phyloP scores from a whole-genome alignment of 2,113 vertebrate genomes.

The Plestiodon gilberti region DNA sequence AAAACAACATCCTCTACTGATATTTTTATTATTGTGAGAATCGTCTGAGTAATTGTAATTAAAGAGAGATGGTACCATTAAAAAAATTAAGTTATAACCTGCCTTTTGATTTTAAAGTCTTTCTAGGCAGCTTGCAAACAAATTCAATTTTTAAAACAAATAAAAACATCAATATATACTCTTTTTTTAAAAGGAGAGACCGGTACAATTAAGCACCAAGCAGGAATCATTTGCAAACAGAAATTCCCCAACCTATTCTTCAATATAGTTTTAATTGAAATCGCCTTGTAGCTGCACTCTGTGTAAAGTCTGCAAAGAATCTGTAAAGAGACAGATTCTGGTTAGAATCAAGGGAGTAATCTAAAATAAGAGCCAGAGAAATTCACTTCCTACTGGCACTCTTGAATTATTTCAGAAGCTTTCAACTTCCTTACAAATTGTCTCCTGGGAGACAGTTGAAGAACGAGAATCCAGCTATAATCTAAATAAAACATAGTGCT shows the following conservation, averaged over 20 bases:
- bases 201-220: not conserved
- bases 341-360: not conserved
- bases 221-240: not conserved
- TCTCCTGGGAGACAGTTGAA: slow-evolving; percentile 14
- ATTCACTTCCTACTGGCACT: slow-evolving; percentile 19
- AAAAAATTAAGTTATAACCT: too few relatives aligned
- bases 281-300: not conserved
- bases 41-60: not conserved
- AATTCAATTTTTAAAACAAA: not conserved
- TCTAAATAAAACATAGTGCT: slow-evolving; percentile 25
- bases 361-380: slow-evolving; percentile 1
- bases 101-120: not conserved
- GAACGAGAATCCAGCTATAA: slow-evolving; percentile 9
- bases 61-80: too few relatives aligned
- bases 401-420: not conserved
- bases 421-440: slow-evolving; percentile 6
- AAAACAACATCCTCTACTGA: too few relatives aligned
- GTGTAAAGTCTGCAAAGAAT: not conserved
- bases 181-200: not conserved
- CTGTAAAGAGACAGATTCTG: not conserved
- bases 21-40: not conserved
- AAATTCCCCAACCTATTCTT: not conserved
- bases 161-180: not conserved
- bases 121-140: not conserved
- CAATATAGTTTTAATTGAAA: not conserved